Base-by-base conservation (phyloP, 2,888 invertebrate species). In the Scaptomyza reducta region DNA sequence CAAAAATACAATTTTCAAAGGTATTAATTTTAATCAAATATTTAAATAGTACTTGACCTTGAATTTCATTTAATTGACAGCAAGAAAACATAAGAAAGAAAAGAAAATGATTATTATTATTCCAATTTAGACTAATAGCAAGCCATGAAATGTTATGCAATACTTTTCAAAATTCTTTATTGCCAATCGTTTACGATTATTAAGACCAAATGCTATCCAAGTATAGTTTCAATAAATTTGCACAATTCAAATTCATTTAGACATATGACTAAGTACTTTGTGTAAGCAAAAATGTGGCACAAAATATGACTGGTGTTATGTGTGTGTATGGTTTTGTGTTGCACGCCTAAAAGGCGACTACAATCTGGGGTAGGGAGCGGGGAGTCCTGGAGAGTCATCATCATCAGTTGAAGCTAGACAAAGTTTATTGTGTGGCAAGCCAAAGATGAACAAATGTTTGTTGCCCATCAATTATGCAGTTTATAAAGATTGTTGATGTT, bases 341-440 rank as follows among this genome's bases (percentile, higher is more conserved):
- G 29, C 29, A 61, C 49, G 53, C 70, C 75, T 57, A 57, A 75
- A 70, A 70, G 71, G 7, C 42, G 70, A 54, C 71, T 55, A 63
- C 64, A 63, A 55, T 46, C 18, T 63, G 38, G 25, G 18, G 56
- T 16, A 14, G n/a, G 22, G 4, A 25, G 44, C 7, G 44, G 46
- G 11, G n/a, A 38, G n/a, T 38, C 16, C n/a, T n/a, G n/a, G n/a
- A n/a, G n/a, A n/a, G n/a, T 38, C 14, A 38, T 35, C 38, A 38
- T 14, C 47, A 41, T 14, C 44, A n/a, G 40, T 9, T 31, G 47
- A 44, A 29, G 46, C 27, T 9, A 55, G 33, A 16, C 18, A 14
- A 46, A n/a, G 14, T 49, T 49, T 70, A 16, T 27, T 59, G 60
- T 29, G 44, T 38, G 44, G 40, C 71, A 46, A 16, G 16, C 16